Evolutionary conservation across 2,888 invertebrate genomes (phyloP), one percentile per base, ranked within the genome.

Genomic region (Tanypteryx hageni): DNA sequence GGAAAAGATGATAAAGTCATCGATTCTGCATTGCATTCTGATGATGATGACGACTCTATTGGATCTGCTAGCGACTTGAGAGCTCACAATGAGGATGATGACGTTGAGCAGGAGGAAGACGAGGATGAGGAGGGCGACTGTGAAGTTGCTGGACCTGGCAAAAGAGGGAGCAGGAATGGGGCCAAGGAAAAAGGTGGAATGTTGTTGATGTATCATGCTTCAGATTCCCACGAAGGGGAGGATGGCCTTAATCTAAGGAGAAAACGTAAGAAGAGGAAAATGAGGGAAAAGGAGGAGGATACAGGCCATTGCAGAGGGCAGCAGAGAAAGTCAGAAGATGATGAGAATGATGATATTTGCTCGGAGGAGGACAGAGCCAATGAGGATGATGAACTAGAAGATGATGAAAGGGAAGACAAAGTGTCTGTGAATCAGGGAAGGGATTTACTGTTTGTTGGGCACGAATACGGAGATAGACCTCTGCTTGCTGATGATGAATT

Each of bases 401-500:
- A 76, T 4, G 92, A 83, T 18, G 92, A 84, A n/a, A 81, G 92
- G 91, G 95, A 95, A 83, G 96, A 96, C 84, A 89, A 89, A 59
- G 18, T 64, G 9, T 89, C 89, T 31, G n/a, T 64, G 16, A 89
- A 68, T 64, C 89, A 89, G 64, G 89, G 68, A 44, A 31, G 89
- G 9, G 96, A 96, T 94, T 96, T 96, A 86, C 95, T 96, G 58
- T 96, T 97, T 93, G 96, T 97, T 10, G 96, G 97, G 0, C 97
- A 97, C 94, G 97, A 97, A 93, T 97, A 97, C 94, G 98, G 97
- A 0, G 97, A 97, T 93, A 96, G 96, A 93, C 98, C 98, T 0
- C 95, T 98, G 76, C 94, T 98, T 8, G 96, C 97, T 92, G 98
- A 98, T 94, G 97, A 98, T 94, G 98, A 98, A 94, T 95, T 97